Evolutionary conservation across 2,888 invertebrate species (phyloP), one percentile per base, ranked within the genome.

Genomic region (Zonitis immaculata): DNA sequence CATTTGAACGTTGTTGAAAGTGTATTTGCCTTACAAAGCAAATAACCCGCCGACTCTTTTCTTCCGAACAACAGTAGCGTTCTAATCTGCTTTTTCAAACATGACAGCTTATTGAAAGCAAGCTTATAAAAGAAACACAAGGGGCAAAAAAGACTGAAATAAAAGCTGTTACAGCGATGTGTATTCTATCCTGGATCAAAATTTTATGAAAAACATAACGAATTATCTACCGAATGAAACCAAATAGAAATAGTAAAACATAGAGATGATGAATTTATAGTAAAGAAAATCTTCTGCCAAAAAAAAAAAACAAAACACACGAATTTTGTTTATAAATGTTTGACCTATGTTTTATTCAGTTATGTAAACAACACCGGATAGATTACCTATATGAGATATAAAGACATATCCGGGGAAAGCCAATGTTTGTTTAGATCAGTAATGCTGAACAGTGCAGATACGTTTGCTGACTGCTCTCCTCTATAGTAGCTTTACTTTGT

Each of bases 311-410:
- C n/a, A n/a, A n/a, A n/a, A n/a, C n/a, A n/a, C n/a, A 39, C 27
- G 42, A 51, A 54, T 20, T 51, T 54, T 30, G 4, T 18, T 25
- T 54, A 51, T 42, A 51, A 54, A 56, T 48, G 52, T 48, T 53
- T 46, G 55, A 54, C 47, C 50, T 54, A 60, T 58, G 58, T 60
- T 60, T 60, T 58, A 60, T 60, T 60, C 60, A 60, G 58, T 60
- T 58, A 60, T 58, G 60, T 57, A 58, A 56, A 46, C 54, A 52
- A 20, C n/a, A 22, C 18, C 18, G 39, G 43, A 45, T 51, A 27
- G 35, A 47, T 48, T 48, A 51, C 47, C 52, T 56, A 53, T 53
- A 44, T 55, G 53, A 45, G 35, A 51, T 49, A 57, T 54, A 51
- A 42, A 57, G 53, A 57, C 51, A 47, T 46, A 44, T 57, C 49